Conservation (phyloP, 2,113 vertebrate species). For the Mohoua ochrocephala region DNA sequence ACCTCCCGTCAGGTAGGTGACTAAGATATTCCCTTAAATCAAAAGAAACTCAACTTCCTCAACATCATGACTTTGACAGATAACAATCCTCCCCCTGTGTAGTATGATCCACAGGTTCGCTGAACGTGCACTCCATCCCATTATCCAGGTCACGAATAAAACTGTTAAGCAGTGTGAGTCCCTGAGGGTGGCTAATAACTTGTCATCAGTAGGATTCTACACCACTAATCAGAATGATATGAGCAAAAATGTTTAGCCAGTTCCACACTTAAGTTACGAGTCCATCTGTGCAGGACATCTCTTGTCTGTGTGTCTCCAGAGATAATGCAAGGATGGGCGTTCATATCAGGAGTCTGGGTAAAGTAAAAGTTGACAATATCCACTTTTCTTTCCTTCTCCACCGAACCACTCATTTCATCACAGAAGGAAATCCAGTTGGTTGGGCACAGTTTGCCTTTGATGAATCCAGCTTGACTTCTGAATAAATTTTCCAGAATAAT, state of each 20-base stretch:
- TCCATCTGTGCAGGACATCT: not conserved
- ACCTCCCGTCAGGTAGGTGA: not conserved
- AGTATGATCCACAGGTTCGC: not conserved
- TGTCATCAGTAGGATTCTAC: not conserved
- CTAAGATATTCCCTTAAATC: not conserved
- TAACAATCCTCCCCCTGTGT: not conserved
- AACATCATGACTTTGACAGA: not conserved
- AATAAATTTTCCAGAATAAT: not conserved
- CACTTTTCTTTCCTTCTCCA: not conserved
- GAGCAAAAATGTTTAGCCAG: not conserved
- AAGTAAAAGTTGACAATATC: not conserved
- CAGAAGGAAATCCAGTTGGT: not conserved
- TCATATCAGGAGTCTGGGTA: not conserved
- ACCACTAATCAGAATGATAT: not conserved
- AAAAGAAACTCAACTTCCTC: not conserved
- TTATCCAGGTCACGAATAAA: not conserved
- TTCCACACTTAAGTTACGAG: not conserved
- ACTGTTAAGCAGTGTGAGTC: not conserved
- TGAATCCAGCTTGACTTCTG: not conserved
- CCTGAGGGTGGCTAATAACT: not conserved
- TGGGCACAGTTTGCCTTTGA: not conserved
- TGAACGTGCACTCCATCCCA: not conserved
- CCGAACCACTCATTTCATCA: not conserved
- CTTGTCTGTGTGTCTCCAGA: not conserved
- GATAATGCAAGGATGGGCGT: not conserved